These are phyloP conservation scores for Chaunax sp. DNA, from an alignment of 2,797 vertebrate species.

Conservation along the genomic window DNA sequence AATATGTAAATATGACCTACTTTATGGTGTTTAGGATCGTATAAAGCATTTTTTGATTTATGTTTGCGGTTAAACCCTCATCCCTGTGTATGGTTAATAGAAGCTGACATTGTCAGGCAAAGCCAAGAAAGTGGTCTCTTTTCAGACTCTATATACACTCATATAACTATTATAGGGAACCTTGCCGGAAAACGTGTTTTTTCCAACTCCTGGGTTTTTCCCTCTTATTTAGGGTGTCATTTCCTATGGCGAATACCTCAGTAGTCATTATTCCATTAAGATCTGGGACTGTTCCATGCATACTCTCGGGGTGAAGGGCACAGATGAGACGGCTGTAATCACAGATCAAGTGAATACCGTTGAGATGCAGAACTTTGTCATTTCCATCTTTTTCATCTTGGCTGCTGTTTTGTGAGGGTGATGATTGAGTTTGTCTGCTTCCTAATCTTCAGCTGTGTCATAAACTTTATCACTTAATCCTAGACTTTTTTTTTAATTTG, in stretches of 20 bases:
- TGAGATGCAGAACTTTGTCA: slow-evolving; percentile 40
- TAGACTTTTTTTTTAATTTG: not conserved
- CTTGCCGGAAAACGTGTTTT: slow-evolving; percentile 45
- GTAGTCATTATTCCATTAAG: slow-evolving; percentile 73
- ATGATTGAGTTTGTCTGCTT: not conserved
- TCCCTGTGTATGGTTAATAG: no score
- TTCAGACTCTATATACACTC: slow-evolving; percentile 42
- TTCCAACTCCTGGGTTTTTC: slow-evolving; percentile 58
- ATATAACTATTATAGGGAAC: slow-evolving; percentile 55
- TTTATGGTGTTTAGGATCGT: not conserved
- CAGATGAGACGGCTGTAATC: slow-evolving; percentile 62
- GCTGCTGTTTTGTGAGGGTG: slow-evolving; percentile 16
- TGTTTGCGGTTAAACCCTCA: slow-evolving; percentile 6
- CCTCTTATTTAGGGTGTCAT: slow-evolving; percentile 67
- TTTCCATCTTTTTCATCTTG: slow-evolving; percentile 15
- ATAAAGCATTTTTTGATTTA: not conserved
- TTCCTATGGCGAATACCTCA: slow-evolving; percentile 62
- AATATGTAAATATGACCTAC: not conserved
- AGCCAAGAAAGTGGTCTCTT: slow-evolving; percentile 35
- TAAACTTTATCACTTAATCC: slow-evolving; percentile 22
- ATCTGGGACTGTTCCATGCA: slow-evolving; percentile 59
- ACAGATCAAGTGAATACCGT: slow-evolving; percentile 35
- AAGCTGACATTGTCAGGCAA: slow-evolving; percentile 9
- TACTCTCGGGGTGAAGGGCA: slow-evolving; percentile 42
- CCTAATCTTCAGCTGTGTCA: not conserved